These are phyloP conservation scores for Trypoxylon attenuatum DNA, from an alignment of 2,888 invertebrate genomes.

Conservation along the genomic window DNA sequence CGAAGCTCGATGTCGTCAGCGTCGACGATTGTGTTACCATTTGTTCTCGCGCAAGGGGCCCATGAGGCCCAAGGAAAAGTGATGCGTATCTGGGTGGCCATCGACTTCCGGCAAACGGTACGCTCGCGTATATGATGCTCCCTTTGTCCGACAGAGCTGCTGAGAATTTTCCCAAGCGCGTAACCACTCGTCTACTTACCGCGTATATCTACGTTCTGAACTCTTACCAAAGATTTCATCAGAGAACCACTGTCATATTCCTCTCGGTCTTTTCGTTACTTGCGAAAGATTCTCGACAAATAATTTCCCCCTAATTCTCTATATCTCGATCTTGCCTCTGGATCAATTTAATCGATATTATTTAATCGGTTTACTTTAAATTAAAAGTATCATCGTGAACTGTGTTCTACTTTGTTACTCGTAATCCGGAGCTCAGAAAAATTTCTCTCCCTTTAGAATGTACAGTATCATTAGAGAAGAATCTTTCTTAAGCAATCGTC, in stretches of 20 bases:
- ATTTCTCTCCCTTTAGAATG: no score
- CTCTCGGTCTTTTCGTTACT: background rate
- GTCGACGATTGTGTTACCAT: constrained; percentile 32
- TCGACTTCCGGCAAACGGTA: constrained; percentile 71
- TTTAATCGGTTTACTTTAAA: no score
- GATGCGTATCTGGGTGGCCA: constrained; percentile 62
- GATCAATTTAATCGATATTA: no score
- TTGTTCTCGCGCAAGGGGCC: constrained; percentile 38
- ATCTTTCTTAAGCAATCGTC: no score
- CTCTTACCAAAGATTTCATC: constrained; percentile 64
- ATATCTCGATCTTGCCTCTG: no score
- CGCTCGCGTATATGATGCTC: constrained; percentile 51
- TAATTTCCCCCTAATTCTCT: no score
- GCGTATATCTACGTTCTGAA: constrained; percentile 64
- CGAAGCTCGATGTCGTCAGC: background rate
- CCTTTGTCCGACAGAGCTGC: constrained; percentile 64
- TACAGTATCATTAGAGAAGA: no score
- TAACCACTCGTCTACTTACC: no score
- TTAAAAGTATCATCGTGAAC: no score
- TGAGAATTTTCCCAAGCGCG: constrained; percentile 72
- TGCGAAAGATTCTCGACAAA: background rate
- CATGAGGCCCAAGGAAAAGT: constrained; percentile 58
- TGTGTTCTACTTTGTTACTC: no score
- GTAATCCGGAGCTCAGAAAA: no score
- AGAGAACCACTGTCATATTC: constrained; percentile 14